These are phyloP conservation scores for Zoanthus gigantus DNA, from an alignment of 92 coral and sea anemone genomes.

Conservation along the genomic window DNA sequence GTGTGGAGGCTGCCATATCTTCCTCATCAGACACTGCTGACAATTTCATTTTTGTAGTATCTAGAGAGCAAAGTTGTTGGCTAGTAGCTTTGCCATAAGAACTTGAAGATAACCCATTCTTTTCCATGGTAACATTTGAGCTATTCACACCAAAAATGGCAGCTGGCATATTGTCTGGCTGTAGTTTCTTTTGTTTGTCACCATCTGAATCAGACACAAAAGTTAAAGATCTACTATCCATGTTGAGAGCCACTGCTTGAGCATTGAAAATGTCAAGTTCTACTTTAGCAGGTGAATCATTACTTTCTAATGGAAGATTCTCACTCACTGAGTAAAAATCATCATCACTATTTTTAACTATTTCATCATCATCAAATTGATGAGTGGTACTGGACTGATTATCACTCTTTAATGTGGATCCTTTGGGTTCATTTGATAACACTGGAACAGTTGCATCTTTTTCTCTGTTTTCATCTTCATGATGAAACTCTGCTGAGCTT, in stretches of 20 bases:
- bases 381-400: background rate
- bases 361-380: background rate
- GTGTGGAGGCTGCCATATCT: conserved; percentile 47
- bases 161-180: background rate
- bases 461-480: background rate
- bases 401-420: background rate
- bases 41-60: background rate
- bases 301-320: background rate
- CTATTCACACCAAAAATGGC: background rate
- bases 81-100: background rate
- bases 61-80: background rate
- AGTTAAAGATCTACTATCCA: background rate
- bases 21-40: conserved; percentile 38
- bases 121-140: background rate
- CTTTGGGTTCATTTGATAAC: background rate
- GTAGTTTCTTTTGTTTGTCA: background rate
- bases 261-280: background rate
- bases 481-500: background rate
- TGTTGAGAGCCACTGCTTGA: too few relatives aligned
- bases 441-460: background rate
- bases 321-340: background rate
- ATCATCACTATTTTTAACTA: background rate
- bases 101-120: background rate
- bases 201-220: conserved; percentile 24
- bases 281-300: background rate